phyloP scores from a whole-genome alignment of 2,797 vertebrate genomes.

The Podargus strigoides region DNA sequence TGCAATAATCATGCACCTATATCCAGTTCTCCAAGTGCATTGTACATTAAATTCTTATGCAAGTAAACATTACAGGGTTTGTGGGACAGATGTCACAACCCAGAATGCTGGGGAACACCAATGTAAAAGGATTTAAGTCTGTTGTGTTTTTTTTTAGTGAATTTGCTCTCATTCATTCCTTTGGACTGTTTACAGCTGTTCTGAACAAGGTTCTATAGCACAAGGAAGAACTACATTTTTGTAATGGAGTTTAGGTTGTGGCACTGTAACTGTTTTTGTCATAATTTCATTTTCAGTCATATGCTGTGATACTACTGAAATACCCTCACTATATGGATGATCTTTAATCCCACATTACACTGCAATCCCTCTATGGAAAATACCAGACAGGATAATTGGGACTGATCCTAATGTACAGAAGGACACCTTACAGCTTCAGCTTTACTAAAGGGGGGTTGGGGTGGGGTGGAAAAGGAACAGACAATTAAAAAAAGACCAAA shows the following conservation, averaged over 20 bases:
- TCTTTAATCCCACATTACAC: neutral
- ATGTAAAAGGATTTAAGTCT: neutral
- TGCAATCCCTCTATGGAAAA: neutral
- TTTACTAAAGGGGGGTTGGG: neutral
- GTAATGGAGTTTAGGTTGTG: neutral
- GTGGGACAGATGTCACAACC: neutral
- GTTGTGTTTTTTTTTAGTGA: fast-evolving
- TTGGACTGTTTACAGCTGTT: neutral
- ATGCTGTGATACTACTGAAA: neutral
- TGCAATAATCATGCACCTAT: neutral
- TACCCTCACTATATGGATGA: neutral
- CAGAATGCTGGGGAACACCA: neutral
- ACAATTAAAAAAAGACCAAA: neutral
- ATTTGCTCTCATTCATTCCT: neutral
- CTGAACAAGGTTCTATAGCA: neutral
- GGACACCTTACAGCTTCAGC: neutral
- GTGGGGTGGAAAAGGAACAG: neutral
- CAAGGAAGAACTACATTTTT: neutral
- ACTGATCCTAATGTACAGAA: neutral
- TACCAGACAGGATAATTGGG: neutral
- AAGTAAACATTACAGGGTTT: neutral
- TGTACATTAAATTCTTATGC: neutral
- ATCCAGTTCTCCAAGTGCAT: neutral
- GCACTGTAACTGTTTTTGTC: neutral
- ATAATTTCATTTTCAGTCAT: neutral